Conservation (phyloP, 2,888 invertebrate species). For the Elgonia sp. region DNA sequence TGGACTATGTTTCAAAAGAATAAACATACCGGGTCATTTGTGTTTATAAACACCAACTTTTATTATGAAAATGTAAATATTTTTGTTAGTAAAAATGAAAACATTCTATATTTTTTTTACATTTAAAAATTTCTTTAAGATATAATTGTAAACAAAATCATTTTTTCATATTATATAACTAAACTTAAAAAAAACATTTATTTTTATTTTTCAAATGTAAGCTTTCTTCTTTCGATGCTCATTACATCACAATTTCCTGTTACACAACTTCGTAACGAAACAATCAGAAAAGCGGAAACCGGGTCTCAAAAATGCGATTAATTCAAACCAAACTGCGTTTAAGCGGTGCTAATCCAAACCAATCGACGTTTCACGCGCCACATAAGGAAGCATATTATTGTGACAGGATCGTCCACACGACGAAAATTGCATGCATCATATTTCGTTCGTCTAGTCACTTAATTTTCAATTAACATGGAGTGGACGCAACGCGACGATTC, state of each 20-base stretch:
- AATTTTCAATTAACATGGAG: slow-evolving; percentile 79
- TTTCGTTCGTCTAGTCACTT: slow-evolving; percentile 80
- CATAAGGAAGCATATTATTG: slow-evolving; percentile 61
- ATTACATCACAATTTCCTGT: slow-evolving; percentile 36
- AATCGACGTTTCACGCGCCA: slow-evolving; percentile 60
- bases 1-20: too few species aligned
- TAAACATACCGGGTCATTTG: too few species aligned
- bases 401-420: slow-evolving; percentile 28
- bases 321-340: slow-evolving; percentile 58
- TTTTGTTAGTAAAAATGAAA: too few species aligned
- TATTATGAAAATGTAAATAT: too few species aligned
- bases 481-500: slow-evolving; percentile 77
- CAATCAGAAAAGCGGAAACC: slow-evolving; percentile 33
- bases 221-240: slow-evolving; percentile 6
- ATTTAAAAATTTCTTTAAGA: too few species aligned
- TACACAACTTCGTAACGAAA: slow-evolving; percentile 11
- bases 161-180: not conserved
- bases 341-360: slow-evolving; percentile 57
- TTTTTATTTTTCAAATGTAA: not conserved
- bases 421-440: slow-evolving; percentile 71
- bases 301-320: slow-evolving; percentile 34
- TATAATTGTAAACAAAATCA: not conserved
- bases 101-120: too few species aligned
- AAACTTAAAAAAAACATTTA: not conserved
- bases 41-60: too few species aligned